Evolutionary conservation across 1,140 invertebrate species (phyloP), one percentile per base, ranked within the genome.

Genomic region (Ceratina japonica): DNA sequence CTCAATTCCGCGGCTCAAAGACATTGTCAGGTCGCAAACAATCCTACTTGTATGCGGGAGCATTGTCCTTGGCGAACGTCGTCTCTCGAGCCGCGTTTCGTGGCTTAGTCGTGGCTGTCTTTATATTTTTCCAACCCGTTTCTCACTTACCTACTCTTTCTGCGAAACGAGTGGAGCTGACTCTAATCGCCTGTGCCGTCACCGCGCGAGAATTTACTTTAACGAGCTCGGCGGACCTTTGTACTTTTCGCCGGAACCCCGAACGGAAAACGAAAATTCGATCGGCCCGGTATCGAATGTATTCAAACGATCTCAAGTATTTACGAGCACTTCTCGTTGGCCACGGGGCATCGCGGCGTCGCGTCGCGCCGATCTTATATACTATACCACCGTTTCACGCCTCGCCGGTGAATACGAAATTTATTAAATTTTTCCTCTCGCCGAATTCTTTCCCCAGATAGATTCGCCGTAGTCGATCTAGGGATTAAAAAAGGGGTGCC

Each of bases 161-260:
- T 10, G 10, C 37, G 37, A 10, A 44, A 16, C 54, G 54, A 56
- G 54, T n/a, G n/a, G 13, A 54, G 61, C 22, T 82, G 84, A 86
- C 80, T 69, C n/a, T 27, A 27, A 72, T 81, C 56, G 54, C 5
- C 22, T 22, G 22, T 24, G 56, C 65, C 54, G 66, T 54, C 2
- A 31, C 3, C 27, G 51, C 66, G 58, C 8, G 79, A 83, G 73
- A 80, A 83, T 78, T 85, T 64, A 68, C 61, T 85, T 63, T 83
- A 86, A 86, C 84, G 73, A 86, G 69, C 71, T 52, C 56, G 37
- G 13, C 12, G 18, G 4, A 80, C 69, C 68, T 83, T 84, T 82
- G 75, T 70, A 54, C 63, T 18, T 74, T 71, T 79, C 62, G 37
- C 70, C 61, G 56, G 5, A 37, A 24, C 22, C 22, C 16, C 18